Evolutionary conservation across 2,888 invertebrate genomes (phyloP).

Genomic region (Apeira syringaria): DNA sequence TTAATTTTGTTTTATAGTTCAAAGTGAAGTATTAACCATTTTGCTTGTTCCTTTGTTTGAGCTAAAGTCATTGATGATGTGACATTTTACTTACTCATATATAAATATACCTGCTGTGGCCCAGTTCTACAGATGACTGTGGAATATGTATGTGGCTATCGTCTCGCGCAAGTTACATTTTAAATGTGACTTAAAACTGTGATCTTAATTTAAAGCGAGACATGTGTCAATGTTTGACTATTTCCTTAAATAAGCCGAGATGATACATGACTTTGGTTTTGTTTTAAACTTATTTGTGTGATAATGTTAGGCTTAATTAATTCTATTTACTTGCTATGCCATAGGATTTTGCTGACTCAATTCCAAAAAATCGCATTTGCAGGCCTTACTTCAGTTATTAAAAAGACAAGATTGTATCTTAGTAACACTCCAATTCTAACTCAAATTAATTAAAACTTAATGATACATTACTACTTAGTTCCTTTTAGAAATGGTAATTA

Average conservation of each 20-base stretch:
- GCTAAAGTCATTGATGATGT: constrained; percentile 56
- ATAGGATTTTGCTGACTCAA: constrained; percentile 64
- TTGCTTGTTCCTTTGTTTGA: constrained; percentile 43
- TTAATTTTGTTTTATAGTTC: constrained; percentile 27
- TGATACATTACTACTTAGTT: constrained; percentile 68
- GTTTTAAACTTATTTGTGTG: constrained; percentile 78
- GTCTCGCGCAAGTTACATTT: constrained; percentile 73
- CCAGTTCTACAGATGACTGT: constrained; percentile 74
- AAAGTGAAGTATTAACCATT: constrained; percentile 23
- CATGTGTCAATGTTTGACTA: constrained; percentile 77
- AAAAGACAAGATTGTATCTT: constrained; percentile 39
- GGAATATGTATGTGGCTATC: constrained; percentile 76
- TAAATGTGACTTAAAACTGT: constrained; percentile 81
- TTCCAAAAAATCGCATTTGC: constrained; percentile 75
- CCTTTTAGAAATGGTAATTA: constrained; percentile 79
- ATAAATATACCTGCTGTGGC: constrained; percentile 61
- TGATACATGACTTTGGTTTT: constrained; percentile 61
- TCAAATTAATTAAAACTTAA: constrained; percentile 38
- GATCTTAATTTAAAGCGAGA: constrained; percentile 80
- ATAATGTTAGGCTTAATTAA: constrained; percentile 74
- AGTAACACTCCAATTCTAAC: constrained; percentile 42
- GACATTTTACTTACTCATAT: constrained; percentile 60
- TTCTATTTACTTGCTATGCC: constrained; percentile 65
- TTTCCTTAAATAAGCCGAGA: constrained; percentile 72
- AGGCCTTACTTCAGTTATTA: constrained; percentile 49